These are phyloP conservation scores for Onthophagus sagittarius DNA, from an alignment of 2,888 invertebrate genomes.

Conservation along the genomic window DNA sequence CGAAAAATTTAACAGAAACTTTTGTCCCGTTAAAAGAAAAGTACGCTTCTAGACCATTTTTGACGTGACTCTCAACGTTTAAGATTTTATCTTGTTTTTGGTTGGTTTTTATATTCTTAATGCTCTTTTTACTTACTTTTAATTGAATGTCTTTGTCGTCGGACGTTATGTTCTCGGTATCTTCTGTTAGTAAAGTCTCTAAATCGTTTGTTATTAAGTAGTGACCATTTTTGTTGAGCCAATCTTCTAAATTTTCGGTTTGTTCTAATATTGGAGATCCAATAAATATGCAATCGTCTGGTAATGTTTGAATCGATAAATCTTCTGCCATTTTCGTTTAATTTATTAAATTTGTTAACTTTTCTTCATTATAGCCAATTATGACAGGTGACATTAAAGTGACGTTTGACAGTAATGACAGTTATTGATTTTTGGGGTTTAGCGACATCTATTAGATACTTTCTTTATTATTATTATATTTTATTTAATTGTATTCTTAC, in stretches of 20 bases:
- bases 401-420: neutral
- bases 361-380: neutral
- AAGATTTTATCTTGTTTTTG: conserved; percentile 18
- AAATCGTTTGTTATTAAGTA: conserved; percentile 23
- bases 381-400: neutral
- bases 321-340: conserved; percentile 16
- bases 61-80: conserved; percentile 26
- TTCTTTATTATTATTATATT: too few relatives aligned
- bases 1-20: conserved; percentile 27
- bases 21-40: conserved; percentile 26
- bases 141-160: conserved; percentile 14
- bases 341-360: neutral
- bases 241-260: conserved; percentile 33
- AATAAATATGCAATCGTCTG: conserved; percentile 31
- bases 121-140: conserved; percentile 10
- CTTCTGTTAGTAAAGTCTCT: conserved; percentile 32
- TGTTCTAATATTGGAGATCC: conserved; percentile 29
- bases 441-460: neutral
- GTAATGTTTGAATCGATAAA: conserved; percentile 26
- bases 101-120: conserved; percentile 25
- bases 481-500: too few relatives aligned
- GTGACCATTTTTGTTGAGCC: conserved; percentile 32
- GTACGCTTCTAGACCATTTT: conserved; percentile 26
- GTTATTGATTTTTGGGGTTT: neutral
- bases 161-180: conserved; percentile 27